These are phyloP conservation scores for Oplegnathus fasciatus DNA, from an alignment of 2,113 vertebrate genomes.

Conservation along the genomic window DNA sequence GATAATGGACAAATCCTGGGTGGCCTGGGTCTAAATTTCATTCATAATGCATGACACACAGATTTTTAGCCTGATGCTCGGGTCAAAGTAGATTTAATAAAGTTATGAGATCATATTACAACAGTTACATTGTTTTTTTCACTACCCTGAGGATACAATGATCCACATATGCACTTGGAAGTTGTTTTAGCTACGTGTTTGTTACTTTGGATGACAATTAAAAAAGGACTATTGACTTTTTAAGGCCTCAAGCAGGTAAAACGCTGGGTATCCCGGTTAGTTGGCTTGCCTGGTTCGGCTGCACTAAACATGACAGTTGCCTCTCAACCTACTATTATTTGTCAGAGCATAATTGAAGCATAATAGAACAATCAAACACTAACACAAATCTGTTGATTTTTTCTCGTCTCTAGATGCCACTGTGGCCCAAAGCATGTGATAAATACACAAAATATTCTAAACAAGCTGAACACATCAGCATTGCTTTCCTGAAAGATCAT, in stretches of 20 bases:
- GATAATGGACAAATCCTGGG: constrained; percentile 68
- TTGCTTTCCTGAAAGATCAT: background rate
- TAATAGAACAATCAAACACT: background rate
- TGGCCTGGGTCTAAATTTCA: constrained; percentile 64
- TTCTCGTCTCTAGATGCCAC: background rate
- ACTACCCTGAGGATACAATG: background rate
- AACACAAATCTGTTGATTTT: background rate
- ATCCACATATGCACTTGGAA: background rate
- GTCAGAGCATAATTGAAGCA: background rate
- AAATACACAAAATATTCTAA: background rate
- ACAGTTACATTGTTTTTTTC: background rate
- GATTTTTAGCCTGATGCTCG: constrained; percentile 19
- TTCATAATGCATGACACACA: constrained; percentile 46
- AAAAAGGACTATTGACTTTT: background rate
- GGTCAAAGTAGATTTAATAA: constrained; percentile 39
- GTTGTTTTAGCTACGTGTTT: background rate
- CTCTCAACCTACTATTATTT: background rate
- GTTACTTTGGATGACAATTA: background rate
- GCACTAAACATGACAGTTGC: background rate
- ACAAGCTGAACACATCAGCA: background rate
- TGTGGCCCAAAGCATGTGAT: background rate
- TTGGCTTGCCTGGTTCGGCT: background rate
- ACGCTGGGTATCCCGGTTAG: background rate
- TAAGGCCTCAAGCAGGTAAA: background rate
- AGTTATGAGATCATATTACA: constrained; percentile 17